These are phyloP conservation scores for Anolis apletophallus DNA, from an alignment of 2,797 vertebrate genomes.

Conservation along the genomic window DNA sequence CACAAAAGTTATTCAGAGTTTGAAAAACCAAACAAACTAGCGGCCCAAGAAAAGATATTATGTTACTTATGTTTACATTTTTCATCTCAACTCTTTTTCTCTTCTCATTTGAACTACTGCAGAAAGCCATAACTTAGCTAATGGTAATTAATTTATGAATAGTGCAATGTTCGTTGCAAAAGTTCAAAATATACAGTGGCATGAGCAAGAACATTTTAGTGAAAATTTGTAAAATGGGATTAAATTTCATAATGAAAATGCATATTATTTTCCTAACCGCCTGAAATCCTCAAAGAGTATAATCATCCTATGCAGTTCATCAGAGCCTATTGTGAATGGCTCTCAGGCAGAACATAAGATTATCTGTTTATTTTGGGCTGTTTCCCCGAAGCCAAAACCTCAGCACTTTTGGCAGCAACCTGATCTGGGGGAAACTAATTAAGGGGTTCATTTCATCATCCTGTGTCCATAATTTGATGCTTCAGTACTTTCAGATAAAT, in stretches of 20 bases:
- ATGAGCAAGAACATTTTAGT: not conserved
- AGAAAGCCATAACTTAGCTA: not conserved
- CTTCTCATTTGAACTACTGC: not conserved
- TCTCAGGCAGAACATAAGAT: not conserved
- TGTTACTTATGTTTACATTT: not conserved
- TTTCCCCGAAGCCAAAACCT: not conserved
- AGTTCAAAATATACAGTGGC: not conserved
- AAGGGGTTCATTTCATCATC: not conserved
- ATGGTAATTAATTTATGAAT: not conserved
- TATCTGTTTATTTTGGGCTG: not conserved
- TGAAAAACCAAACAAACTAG: not conserved
- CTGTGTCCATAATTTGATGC: not conserved
- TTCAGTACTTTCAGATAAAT: slow-evolving; percentile 16
- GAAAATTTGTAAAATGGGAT: not conserved
- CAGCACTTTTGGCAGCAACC: not conserved
- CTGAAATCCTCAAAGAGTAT: not conserved
- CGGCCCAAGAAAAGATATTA: not conserved
- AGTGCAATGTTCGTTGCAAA: not conserved
- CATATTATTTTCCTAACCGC: not conserved
- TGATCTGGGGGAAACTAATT: not conserved
- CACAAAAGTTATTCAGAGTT: not conserved
- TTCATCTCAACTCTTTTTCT: not conserved
- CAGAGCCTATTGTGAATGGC: not conserved
- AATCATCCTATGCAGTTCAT: not conserved
- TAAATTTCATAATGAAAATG: not conserved